Base-by-base conservation (phyloP, 2,113 vertebrate genomes). In the Phalacrocorax pelagicus region DNA sequence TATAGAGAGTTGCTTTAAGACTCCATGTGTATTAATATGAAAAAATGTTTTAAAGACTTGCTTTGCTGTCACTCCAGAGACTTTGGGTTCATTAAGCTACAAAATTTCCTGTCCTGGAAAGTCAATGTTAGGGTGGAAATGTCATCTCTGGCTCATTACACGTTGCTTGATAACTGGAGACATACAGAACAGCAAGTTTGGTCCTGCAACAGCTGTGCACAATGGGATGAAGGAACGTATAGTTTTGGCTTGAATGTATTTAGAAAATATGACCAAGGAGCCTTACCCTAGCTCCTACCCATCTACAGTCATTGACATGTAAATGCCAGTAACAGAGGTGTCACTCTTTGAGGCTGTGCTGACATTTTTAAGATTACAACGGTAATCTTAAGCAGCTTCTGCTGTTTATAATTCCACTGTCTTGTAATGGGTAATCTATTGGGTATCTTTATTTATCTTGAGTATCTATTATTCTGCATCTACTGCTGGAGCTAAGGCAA, bases 351-450 rank as follows among this genome's bases (percentile, higher is more conserved):
- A 90, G 87, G 71, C 80, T 88, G 81, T 61, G 92, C 84, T 95
- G 96, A 94, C 89, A 86, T 92, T 96, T 96, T 93, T 52, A 15
- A 94, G 96, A 97, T 93, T 73, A 93, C 82, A 90, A 93, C 87
- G 75, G 88, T 90, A 96, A 38, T 38, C 38, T 38, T 38, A 94
- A 97, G 90, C 90, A 79, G 85, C 80, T 92, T 97, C 92, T 97
- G 32, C 79, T 94, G 79, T 94, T 96, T 96, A 54, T 86, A 86
- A 88, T 95, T 92, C 85, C 90, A 88, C 63, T 90, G 81, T 82
- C 75, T 94, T 70, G 80, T 93, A 93, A 87, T 91, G 77, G 69
- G 55, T 94, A 93, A 38, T 38, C 38, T 38, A 38, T 38, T 38
- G 38, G 38, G 10, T 38, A 38, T 10, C 38, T 38, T 38, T 38